These are phyloP conservation scores for Naso thynnoides DNA, from an alignment of 2,797 vertebrate genomes.

Conservation along the genomic window DNA sequence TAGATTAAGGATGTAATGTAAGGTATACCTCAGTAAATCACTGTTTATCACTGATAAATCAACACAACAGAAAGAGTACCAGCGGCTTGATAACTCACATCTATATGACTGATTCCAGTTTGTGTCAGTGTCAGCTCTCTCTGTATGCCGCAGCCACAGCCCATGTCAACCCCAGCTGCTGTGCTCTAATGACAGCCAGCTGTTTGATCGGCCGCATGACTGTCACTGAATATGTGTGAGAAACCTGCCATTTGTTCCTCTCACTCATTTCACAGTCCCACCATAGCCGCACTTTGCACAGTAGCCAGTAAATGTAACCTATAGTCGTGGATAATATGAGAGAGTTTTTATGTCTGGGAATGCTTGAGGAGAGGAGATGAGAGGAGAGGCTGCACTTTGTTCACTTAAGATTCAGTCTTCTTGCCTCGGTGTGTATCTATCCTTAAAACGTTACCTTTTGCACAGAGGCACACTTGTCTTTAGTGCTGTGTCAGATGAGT, in stretches of 20 bases:
- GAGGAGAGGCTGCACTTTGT: slow-evolving; percentile 17
- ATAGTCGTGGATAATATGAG: slow-evolving; percentile 56
- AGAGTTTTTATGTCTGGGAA: slow-evolving; percentile 49
- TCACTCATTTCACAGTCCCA: slow-evolving; percentile 59
- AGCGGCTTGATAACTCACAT: slow-evolving; percentile 32
- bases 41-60: slow-evolving; percentile 3
- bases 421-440: slow-evolving; percentile 22
- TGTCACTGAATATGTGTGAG: slow-evolving; percentile 85
- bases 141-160: slow-evolving; percentile 31
- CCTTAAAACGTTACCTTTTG: slow-evolving; percentile 54
- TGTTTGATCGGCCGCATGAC: slow-evolving; percentile 71
- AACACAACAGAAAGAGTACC: background rate
- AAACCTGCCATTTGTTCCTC: slow-evolving; percentile 69
- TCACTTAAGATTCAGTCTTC: slow-evolving; percentile 29
- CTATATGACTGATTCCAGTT: slow-evolving; percentile 53
- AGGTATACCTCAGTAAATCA: background rate
- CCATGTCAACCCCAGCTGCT: slow-evolving; percentile 77
- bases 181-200: slow-evolving; percentile 77
- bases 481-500: slow-evolving; percentile 56
- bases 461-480: slow-evolving; percentile 72
- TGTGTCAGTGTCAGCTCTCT: slow-evolving; percentile 44
- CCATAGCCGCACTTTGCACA: slow-evolving; percentile 51
- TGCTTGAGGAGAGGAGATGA: slow-evolving; percentile 23
- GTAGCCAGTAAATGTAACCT: slow-evolving; percentile 59
- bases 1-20: background rate